These are phyloP conservation scores for Eristalis tenax DNA, from an alignment of 2,888 invertebrate genomes.

Conservation along the genomic window DNA sequence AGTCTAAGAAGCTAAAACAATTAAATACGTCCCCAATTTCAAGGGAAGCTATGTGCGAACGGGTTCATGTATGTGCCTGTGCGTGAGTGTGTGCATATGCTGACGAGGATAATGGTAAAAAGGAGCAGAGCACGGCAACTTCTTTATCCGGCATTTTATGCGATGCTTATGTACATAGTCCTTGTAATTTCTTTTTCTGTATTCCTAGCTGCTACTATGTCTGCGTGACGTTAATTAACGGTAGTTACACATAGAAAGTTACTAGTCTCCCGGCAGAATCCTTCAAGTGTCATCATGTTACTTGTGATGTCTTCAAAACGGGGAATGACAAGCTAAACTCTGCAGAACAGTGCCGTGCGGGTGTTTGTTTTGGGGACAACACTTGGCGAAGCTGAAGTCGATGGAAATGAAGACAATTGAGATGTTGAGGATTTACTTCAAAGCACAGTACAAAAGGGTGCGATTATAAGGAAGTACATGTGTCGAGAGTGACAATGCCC, in stretches of 20 bases:
- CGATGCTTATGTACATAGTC: slow-evolving; percentile 42
- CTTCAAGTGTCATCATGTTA: slow-evolving; percentile 4
- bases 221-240: slow-evolving; percentile 61
- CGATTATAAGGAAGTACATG: neutral
- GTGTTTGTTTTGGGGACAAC: slow-evolving; percentile 11
- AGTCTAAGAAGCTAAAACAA: slow-evolving; percentile 62
- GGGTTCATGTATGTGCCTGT: neutral
- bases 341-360: neutral
- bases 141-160: slow-evolving; percentile 45
- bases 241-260: slow-evolving; percentile 46
- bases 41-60: slow-evolving; percentile 3
- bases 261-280: slow-evolving; percentile 15
- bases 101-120: neutral
- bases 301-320: neutral
- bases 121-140: slow-evolving; percentile 22
- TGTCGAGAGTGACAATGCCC: neutral
- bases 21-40: slow-evolving; percentile 65
- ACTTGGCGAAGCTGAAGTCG: neutral
- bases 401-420: neutral
- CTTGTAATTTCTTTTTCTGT: slow-evolving; percentile 10
- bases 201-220: slow-evolving; percentile 8
- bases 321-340: neutral
- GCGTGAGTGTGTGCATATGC: neutral
- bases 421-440: neutral
- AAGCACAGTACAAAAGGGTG: neutral